Evolutionary conservation across 2,888 invertebrate species (phyloP), one percentile per base, ranked within the genome.

Genomic region (Xestia xanthographa): DNA sequence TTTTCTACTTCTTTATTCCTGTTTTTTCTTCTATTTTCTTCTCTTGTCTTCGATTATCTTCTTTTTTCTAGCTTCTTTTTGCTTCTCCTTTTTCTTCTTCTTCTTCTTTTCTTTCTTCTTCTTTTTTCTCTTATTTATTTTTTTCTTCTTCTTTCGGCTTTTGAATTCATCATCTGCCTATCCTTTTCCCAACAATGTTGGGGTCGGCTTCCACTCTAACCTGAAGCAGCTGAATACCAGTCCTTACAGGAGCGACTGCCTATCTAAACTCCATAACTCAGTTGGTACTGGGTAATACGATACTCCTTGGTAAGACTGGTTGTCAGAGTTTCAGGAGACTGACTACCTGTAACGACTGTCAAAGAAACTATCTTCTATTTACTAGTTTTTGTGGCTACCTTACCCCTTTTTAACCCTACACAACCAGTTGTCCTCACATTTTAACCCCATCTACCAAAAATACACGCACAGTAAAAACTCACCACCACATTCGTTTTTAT

Each of bases 371-470:
- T 56, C 56, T 26, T 26, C 14, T 62, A 38, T n/a, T 62, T 6
- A 38, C n/a, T 38, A 22, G 5, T 62, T 38, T 38, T 38, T 8
- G 14, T 22, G 26, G 11, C 8, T 29, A 34, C n/a, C 2, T 26
- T 38, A 34, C 1, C 1, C 56, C 38, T 20, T 1, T 29, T 48
- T 58, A 66, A 66, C 14, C 58, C 34, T 26, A 60, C 17, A 43
- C 9, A 22, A 43, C n/a, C 48, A 53, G 3, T 48, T 22, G 22
- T 22, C 22, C 22, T 26, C n/a, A 34, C 34, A 34, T 43, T 26
- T 60, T 67, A 67, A 68, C 48, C 67, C 34, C 60, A 38, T 50
- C 29, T 29, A 66, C 26, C 34, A 75, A 72, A 82, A 83, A 38
- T 14, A 50, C 66, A 48, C 48, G 38, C 71, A 14, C 26, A 3